phyloP scores from a whole-genome alignment of 2,113 vertebrate species.

The Calidris pugnax region DNA sequence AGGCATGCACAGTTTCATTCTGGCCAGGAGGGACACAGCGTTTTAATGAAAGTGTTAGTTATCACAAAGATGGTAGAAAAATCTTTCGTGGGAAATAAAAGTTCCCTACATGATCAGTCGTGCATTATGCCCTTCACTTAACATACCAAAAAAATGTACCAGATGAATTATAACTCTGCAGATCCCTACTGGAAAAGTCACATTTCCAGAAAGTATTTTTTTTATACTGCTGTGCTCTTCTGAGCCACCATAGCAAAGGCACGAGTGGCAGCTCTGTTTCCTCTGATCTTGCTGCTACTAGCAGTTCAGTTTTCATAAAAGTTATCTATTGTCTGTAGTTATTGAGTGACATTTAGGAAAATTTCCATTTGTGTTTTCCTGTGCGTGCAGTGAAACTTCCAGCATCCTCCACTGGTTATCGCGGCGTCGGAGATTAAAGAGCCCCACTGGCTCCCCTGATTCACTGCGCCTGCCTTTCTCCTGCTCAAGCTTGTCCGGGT shows the following conservation, averaged over 20 bases:
- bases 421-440: neutral
- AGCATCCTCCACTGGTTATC: conserved; percentile 24
- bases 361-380: conserved; percentile 26
- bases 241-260: neutral
- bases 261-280: conserved; percentile 33
- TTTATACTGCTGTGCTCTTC: neutral
- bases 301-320: neutral
- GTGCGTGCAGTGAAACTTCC: neutral
- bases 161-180: neutral
- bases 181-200: conserved; percentile 26
- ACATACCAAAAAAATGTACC: neutral
- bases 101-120: neutral
- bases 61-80: conserved; percentile 8
- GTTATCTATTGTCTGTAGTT: conserved; percentile 2
- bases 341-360: conserved; percentile 45
- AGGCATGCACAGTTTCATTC: neutral
- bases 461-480: conserved; percentile 7
- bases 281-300: conserved; percentile 29
- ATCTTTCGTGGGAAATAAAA: neutral
- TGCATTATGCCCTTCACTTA: neutral
- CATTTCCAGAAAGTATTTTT: neutral
- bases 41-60: conserved; percentile 66
- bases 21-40: neutral
- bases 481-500: conserved; percentile 19
- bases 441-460: neutral